Evolutionary conservation across 2,797 vertebrate species (phyloP).

Genomic region (Sphenodon punctatus): DNA sequence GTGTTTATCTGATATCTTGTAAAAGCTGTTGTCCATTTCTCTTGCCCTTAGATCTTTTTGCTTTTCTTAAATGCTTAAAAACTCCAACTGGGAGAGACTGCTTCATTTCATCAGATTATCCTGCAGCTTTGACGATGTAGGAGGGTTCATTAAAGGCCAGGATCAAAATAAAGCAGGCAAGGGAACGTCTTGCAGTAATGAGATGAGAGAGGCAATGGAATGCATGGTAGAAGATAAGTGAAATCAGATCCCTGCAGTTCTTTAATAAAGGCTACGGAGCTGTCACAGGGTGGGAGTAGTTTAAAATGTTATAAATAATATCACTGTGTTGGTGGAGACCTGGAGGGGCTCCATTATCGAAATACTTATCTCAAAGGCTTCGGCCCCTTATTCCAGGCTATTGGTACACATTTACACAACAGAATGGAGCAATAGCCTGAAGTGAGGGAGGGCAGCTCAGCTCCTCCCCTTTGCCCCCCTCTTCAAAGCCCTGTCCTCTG

Average conservation of each 20-base stretch:
- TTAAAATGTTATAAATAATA: too few relatives aligned
- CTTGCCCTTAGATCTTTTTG: constrained; percentile 62
- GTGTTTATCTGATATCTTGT: constrained; percentile 70
- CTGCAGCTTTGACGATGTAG: constrained; percentile 56
- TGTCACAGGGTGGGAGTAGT: constrained; percentile 2
- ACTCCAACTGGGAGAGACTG: constrained; percentile 50
- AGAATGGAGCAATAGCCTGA: too few relatives aligned
- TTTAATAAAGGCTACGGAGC: constrained; percentile 54
- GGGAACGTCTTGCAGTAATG: constrained; percentile 56
- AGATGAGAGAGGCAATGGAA: constrained; percentile 60
- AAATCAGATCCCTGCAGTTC: constrained; percentile 56
- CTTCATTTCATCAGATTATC: constrained; percentile 57
- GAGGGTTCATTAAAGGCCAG: constrained; percentile 56
- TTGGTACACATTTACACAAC: too few relatives aligned
- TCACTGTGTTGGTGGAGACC: too few relatives aligned
- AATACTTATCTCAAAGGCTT: too few relatives aligned
- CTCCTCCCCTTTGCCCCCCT: too few relatives aligned
- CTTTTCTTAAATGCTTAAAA: constrained; percentile 60
- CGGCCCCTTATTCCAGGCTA: too few relatives aligned
- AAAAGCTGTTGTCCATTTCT: constrained; percentile 66
- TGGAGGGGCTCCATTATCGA: too few relatives aligned
- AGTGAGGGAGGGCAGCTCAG: too few relatives aligned
- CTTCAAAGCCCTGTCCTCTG: too few relatives aligned
- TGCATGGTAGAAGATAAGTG: constrained; percentile 60
- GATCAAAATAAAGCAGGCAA: constrained; percentile 62